Evolutionary conservation across 1,140 invertebrate species (phyloP), one percentile per base, ranked within the genome.

Genomic region (Drosophila yakuba): DNA sequence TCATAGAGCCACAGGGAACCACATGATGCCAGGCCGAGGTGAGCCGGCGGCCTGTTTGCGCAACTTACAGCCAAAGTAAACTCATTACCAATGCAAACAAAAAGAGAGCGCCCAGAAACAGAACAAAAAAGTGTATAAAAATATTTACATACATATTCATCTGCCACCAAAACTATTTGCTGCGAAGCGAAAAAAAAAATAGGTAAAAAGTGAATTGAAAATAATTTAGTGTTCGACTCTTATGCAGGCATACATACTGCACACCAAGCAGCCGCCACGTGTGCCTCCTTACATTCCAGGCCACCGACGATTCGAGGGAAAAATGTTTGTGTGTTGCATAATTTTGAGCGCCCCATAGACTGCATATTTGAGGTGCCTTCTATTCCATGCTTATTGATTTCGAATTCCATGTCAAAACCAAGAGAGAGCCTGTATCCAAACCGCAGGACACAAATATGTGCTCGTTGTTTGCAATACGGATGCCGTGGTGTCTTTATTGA

Each of bases 21-120:
- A 47, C 45, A 58, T 17, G 45, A 39, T 48, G 55, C 36, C 74
- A 44, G 51, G 39, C 58, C 35, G 58, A 71, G 58, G 52, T 72
- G 79, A 56, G 75, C 58, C 78, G 76, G 80, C 73, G 66, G 69
- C 75, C 71, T 86, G 84, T 86, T 88, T 86, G 83, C 79, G 55
- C 76, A 88, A 88, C 83, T 88, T 89, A 88, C 83, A 89, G 75
- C 76, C 71, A 86, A 88, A 88, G 83, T 88, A 88, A 88, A 88
- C 83, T 88, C 84, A 88, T 88, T 88, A 88, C 83, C 83, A 88
- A 88, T 88, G 83, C 83, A 88, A 88, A 88, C 83, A 88, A 88
- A 88, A 80, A 89, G 43, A 48, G 56, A 66, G 52, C 25, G 76
- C 83, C 50, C 61, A 67, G 39, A 74, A 89, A 89, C 72, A 83